Percentiles rank a stretch among this genome's conserved stretches.
These are phyloP conservation scores for Meiosimyza decipiens DNA, from an alignment of 2,888 invertebrate species.

Conservation along the genomic window DNA sequence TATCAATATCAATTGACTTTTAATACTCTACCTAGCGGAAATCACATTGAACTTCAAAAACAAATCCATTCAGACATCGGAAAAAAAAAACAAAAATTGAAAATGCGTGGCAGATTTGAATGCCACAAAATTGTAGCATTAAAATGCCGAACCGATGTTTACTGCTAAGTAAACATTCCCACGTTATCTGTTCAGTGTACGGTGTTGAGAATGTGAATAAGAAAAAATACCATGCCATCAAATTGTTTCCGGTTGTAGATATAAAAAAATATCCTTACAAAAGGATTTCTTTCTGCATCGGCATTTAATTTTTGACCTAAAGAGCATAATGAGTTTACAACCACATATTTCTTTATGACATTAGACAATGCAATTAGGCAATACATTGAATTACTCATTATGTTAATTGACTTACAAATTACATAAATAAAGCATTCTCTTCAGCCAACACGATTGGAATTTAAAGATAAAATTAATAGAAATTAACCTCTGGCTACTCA, in stretches of 20 bases:
- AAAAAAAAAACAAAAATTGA: too few relatives aligned
- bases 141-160: neutral
- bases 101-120: too few relatives aligned
- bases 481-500: too few relatives aligned
- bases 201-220: neutral
- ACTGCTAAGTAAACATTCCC: constrained; percentile 1
- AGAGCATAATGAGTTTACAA: neutral
- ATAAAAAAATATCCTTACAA: too few relatives aligned
- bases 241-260: neutral
- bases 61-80: too few relatives aligned
- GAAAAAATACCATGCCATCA: neutral
- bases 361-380: neutral
- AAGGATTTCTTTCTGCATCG: neutral
- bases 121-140: neutral
- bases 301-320: neutral
- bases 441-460: neutral
- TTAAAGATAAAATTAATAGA: too few relatives aligned
- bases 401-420: constrained; percentile 6
- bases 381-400: neutral
- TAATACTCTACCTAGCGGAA: too few relatives aligned
- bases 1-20: too few relatives aligned
- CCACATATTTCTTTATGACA: neutral
- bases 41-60: too few relatives aligned
- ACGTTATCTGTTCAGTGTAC: neutral
- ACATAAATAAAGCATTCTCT: neutral